phyloP scores from a whole-genome alignment of 2,797 vertebrate genomes.

The Tamandua tetradactyla region DNA sequence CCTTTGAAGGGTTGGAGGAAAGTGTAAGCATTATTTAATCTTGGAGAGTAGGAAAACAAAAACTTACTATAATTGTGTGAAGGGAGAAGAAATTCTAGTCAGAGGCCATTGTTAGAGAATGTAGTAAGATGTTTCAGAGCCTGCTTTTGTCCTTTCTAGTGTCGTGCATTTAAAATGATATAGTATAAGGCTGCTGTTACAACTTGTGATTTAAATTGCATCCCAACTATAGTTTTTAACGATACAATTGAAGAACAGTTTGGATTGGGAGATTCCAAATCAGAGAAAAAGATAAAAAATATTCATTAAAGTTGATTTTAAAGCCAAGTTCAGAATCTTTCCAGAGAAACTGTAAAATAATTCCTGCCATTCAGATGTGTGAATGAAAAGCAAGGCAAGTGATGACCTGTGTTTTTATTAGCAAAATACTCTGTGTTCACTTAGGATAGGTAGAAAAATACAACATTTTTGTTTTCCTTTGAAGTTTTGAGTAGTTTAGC shows the following conservation, averaged over 20 bases:
- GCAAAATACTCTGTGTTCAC: not conserved
- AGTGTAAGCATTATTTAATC: not conserved
- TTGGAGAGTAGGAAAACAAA: not conserved
- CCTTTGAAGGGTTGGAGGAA: not conserved
- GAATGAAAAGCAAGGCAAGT: slow-evolving; percentile 34
- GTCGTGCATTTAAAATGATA: not conserved
- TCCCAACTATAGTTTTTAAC: not conserved
- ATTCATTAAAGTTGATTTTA: slow-evolving; percentile 34
- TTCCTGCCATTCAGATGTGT: not conserved
- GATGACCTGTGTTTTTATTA: slow-evolving; percentile 53
- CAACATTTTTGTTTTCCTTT: slow-evolving; percentile 29
- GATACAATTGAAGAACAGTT: not conserved
- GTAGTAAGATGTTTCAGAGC: not conserved
- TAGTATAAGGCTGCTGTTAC: not conserved
- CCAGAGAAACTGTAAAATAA: not conserved
- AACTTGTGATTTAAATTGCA: not conserved
- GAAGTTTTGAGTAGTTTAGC: not conserved
- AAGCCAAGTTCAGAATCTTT: slow-evolving; percentile 5
- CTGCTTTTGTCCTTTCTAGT: slow-evolving; percentile 54
- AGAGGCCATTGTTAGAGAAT: not conserved
- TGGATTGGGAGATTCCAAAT: slow-evolving; percentile 17
- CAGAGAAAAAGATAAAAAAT: not conserved
- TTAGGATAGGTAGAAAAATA: not conserved
- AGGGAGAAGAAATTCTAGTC: not conserved
- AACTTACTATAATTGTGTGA: not conserved